Percentiles rank a stretch among this genome's conserved stretches.
Evolutionary conservation across 2,797 vertebrate species (phyloP).

Genomic region (Garrulus glandarius): DNA sequence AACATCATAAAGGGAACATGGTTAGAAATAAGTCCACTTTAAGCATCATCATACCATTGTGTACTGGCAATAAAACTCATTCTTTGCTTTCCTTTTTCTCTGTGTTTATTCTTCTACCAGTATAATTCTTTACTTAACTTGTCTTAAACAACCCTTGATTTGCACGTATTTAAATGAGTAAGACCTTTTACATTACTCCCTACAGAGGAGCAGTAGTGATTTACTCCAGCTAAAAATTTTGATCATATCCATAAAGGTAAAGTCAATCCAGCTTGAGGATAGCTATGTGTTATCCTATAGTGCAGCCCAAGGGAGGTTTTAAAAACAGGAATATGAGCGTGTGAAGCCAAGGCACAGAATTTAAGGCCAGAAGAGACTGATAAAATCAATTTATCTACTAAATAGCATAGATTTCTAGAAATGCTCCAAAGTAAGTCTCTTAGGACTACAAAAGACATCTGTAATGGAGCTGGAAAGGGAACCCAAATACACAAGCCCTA

Average conservation of each 20-base stretch:
- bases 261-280: neutral
- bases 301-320: neutral
- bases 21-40: neutral
- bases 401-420: neutral
- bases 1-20: neutral
- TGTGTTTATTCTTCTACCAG: neutral
- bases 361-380: neutral
- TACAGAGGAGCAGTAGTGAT: neutral
- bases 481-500: neutral
- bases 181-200: neutral
- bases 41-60: neutral
- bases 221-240: neutral
- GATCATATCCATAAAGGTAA: neutral
- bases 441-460: neutral
- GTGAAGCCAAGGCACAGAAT: neutral
- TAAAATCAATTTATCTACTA: neutral
- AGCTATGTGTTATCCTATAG: neutral
- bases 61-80: neutral
- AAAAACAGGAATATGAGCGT: neutral
- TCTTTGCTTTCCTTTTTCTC: neutral
- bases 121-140: neutral
- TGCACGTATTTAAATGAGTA: neutral
- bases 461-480: neutral
- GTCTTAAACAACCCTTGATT: neutral
- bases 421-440: neutral